Percentiles rank a stretch among this genome's conserved stretches.
Evolutionary conservation across 2,888 invertebrate genomes (phyloP).

Genomic region (Fragum whitleyi): DNA sequence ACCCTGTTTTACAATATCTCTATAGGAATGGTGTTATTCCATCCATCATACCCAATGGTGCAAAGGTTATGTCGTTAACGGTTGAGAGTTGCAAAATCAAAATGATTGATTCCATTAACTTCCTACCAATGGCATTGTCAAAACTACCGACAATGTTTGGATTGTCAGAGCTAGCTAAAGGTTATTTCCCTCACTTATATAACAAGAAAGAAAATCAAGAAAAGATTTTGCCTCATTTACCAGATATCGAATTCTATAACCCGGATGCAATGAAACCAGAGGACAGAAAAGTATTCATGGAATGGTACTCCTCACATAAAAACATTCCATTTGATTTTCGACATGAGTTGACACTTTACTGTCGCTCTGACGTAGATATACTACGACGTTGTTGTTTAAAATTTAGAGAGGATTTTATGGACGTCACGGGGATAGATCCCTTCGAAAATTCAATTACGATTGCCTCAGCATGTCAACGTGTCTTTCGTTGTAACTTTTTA

Average conservation of each 20-base stretch:
- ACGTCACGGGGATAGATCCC: conserved; percentile 47
- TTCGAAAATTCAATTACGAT: conserved; percentile 49
- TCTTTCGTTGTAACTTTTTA: conserved; percentile 47
- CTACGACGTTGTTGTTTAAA: conserved; percentile 31
- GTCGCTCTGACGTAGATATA: conserved; percentile 50
- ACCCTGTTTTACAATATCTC: conserved; percentile 54
- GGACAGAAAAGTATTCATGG: conserved; percentile 35
- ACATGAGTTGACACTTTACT: conserved; percentile 39
- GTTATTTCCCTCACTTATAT: conserved; percentile 55
- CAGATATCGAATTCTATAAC: conserved; percentile 38
- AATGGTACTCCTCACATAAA: conserved; percentile 49
- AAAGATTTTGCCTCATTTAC: conserved; percentile 29
- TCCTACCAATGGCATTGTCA: conserved; percentile 55
- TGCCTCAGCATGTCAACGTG: conserved; percentile 49
- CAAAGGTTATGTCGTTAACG: conserved; percentile 43
- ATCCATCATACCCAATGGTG: conserved; percentile 44
- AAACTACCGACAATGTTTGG: conserved; percentile 58
- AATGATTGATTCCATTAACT: conserved; percentile 57
- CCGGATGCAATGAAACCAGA: conserved; percentile 52
- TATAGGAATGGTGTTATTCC: conserved; percentile 47
- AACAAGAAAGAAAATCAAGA: conserved; percentile 37
- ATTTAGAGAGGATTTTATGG: conserved; percentile 42
- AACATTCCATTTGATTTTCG: conserved; percentile 41
- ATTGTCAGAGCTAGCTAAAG: conserved; percentile 49
- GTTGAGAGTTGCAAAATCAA: conserved; percentile 42